A percentile compares a stretch with the other conserved stretches of the same genome.
Evolutionary conservation across 2,797 vertebrate species (phyloP).

Genomic region (Chaetodon trifasciatus): DNA sequence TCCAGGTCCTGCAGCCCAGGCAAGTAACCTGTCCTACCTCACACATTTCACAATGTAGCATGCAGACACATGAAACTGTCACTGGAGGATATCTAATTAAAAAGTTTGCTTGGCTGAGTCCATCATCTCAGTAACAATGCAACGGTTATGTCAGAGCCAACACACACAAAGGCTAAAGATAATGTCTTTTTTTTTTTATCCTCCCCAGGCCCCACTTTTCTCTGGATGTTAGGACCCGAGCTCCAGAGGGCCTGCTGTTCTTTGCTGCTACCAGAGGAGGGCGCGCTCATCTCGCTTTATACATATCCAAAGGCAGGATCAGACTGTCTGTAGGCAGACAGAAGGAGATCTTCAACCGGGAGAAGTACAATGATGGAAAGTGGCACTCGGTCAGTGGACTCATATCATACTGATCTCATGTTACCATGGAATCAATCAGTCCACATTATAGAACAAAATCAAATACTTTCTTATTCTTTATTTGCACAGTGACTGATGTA

Average conservation of each 20-base stretch:
- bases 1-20: constrained; percentile 85
- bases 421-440: neutral
- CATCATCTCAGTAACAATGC: constrained; percentile 83
- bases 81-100: constrained; percentile 79
- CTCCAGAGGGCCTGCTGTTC: constrained; percentile 90
- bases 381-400: constrained; percentile 93
- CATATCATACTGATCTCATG: neutral
- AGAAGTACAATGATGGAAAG: constrained; percentile 91
- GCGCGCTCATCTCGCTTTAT: constrained; percentile 87
- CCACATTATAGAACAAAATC: neutral
- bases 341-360: constrained; percentile 89
- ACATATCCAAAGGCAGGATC: constrained; percentile 91
- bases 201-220: constrained; percentile 89
- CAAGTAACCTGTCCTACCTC: constrained; percentile 60
- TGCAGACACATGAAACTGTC: neutral
- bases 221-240: constrained; percentile 88
- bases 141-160: constrained; percentile 21
- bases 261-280: constrained; percentile 83
- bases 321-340: constrained; percentile 86
- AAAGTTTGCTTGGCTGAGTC: constrained; percentile 85
- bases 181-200: neutral
- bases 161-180: constrained; percentile 11
- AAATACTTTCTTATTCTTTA: neutral
- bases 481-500: neutral
- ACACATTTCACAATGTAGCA: constrained; percentile 13